A percentile compares a stretch with the other conserved stretches of the same genome.
Evolutionary conservation across 1,140 invertebrate species (phyloP).

Genomic region (Psilanteris sp.): DNA sequence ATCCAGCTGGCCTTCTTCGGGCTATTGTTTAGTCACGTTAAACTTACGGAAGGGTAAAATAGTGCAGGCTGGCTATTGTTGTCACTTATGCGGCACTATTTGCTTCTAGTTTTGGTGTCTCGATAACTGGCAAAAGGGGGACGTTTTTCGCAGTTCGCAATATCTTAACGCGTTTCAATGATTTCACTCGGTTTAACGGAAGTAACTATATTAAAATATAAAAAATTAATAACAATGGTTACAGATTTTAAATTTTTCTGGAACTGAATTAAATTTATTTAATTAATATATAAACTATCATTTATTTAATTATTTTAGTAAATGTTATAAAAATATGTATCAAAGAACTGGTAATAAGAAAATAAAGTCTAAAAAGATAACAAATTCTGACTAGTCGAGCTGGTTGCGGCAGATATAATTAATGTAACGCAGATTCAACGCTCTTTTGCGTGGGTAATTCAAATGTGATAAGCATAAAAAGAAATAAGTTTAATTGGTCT

Average conservation of each 20-base stretch:
- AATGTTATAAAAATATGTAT: too few species aligned
- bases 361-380: too few species aligned
- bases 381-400: too few species aligned
- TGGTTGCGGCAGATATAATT: too few species aligned
- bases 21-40: slow-evolving; percentile 6
- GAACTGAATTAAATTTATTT: too few species aligned
- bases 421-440: slow-evolving; percentile 31
- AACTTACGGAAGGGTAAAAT: slow-evolving; percentile 5
- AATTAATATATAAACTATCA: too few species aligned
- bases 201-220: too few species aligned
- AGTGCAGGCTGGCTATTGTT: slow-evolving; percentile 10
- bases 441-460: slow-evolving; percentile 25
- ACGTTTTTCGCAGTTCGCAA: neutral
- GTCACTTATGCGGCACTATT: neutral
- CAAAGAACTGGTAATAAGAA: too few species aligned
- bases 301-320: too few species aligned
- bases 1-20: neutral
- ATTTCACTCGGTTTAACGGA: neutral
- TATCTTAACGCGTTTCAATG: neutral
- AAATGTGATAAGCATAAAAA: slow-evolving; percentile 31
- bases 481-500: slow-evolving; percentile 28
- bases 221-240: too few species aligned
- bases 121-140: neutral
- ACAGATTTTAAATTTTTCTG: too few species aligned
- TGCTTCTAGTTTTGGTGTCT: neutral